Evolutionary conservation across 1,140 invertebrate genomes (phyloP), one percentile per base, ranked within the genome.

Genomic region (Drosophila suzukii): DNA sequence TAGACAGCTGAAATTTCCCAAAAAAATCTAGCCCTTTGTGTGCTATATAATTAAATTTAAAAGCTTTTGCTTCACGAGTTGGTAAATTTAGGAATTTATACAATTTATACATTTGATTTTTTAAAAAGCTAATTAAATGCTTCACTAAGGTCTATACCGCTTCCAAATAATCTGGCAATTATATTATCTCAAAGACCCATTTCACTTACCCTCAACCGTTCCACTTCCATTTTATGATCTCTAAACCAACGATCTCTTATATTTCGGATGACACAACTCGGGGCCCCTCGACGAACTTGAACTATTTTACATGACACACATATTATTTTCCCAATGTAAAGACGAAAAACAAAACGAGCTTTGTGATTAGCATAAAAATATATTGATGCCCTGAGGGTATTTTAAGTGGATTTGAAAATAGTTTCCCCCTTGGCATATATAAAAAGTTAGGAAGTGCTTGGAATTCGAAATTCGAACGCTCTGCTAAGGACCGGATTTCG

Each of bases 271-370:
- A 71, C 46, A 68, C 65, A 44, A 72, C 20, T 13, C 8, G 15
- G 10, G 2, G 32, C 32, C 3, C 46, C 2, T 10, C 56, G 79
- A 68, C 78, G 77, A 84, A 85, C 81, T 84, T 84, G 81, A 85
- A 81, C 77, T 78, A 81, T 81, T 81, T 73, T 51, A 59, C 17
- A 73, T 73, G 68, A 61, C 66, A 66, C 80, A 74, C 43, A 82
- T 60, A 41, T 39, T 5, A 30, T 49, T 41, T 50, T 12, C 36
- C 57, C 4, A 12, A 44, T 30, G 15, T 34, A 54, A 11, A 6
- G 11, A 72, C 27, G 60, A 78, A 54, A 65, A 60, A 47, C 34
- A 63, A 43, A 46, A 53, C 41, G 53, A 34, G 32, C 56, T 17
- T 24, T 32, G 38, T 41, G 65, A 74, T 74, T 74, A 74, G 41